A percentile compares a stretch with the other conserved stretches of the same genome.
Conservation (phyloP, 2,113 vertebrate species). For the Ascaphus truei region DNA sequence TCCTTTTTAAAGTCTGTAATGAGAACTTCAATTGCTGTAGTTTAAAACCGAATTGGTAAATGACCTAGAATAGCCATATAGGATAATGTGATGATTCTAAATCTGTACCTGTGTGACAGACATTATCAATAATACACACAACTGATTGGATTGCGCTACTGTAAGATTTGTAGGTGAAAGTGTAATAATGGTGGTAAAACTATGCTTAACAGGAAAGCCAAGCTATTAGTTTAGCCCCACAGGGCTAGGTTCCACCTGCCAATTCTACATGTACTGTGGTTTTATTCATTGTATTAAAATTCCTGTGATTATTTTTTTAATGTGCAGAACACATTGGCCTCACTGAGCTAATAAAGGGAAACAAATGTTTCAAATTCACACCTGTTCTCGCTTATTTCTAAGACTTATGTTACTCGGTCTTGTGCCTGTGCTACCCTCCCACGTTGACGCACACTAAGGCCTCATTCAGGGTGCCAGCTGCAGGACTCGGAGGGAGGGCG, state of each 20-base stretch:
- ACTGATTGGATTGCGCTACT: constrained; percentile 80
- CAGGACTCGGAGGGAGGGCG: too few species aligned
- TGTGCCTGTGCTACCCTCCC: too few species aligned
- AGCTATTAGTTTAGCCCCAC: constrained; percentile 74
- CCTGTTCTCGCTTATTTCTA: constrained; percentile 60
- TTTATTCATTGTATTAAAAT: constrained; percentile 92
- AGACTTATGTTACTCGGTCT: too few species aligned
- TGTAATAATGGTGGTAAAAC: constrained; percentile 82
- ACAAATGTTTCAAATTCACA: constrained; percentile 83
- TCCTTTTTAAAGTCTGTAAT: constrained; percentile 87
- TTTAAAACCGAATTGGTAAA: constrained; percentile 88
- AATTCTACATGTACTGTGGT: constrained; percentile 93
- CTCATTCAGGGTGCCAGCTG: too few species aligned
- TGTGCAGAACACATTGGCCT: constrained; percentile 97
- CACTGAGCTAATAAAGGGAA: constrained; percentile 99
- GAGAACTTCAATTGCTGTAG: constrained; percentile 90
- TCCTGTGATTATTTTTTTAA: constrained; percentile 89
- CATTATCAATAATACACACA: constrained; percentile 84
- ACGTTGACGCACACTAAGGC: too few species aligned
- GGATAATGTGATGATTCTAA: constrained; percentile 85
- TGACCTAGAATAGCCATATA: constrained; percentile 96
- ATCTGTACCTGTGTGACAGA: constrained; percentile 85
- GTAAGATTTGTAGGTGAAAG: constrained; percentile 79
- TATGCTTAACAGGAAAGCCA: constrained; percentile 66
- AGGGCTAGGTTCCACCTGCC: constrained; percentile 82